A percentile compares a stretch with the other conserved stretches of the same genome.
Evolutionary conservation across 2,888 invertebrate genomes (phyloP).

Genomic region (Hypsopygia costalis): DNA sequence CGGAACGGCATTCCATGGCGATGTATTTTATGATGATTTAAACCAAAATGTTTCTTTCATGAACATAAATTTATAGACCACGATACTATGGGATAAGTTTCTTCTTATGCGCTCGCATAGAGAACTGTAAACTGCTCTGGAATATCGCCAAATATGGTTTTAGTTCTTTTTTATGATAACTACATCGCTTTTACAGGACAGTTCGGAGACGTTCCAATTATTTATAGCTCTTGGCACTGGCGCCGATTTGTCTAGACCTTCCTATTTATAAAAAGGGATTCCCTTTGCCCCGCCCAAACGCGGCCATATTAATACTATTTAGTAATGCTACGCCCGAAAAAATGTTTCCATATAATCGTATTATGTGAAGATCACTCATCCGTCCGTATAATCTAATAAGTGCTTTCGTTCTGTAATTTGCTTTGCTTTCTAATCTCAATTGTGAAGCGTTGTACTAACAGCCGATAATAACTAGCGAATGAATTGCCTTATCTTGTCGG

Average conservation of each 20-base stretch:
- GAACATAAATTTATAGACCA: no score
- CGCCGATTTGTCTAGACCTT: constrained; percentile 61
- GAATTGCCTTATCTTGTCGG: constrained; percentile 38
- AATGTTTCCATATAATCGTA: constrained; percentile 18
- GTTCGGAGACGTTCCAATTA: constrained; percentile 35
- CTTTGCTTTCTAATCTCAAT: constrained; percentile 26
- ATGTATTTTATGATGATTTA: no score
- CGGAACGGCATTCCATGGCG: no score
- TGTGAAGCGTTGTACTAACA: constrained; percentile 24
- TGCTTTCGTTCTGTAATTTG: constrained; percentile 32
- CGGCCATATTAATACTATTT: background rate
- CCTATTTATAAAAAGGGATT: constrained; percentile 40
- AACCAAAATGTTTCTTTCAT: no score
- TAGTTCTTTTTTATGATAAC: constrained; percentile 27
- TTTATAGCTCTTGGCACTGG: constrained; percentile 45
- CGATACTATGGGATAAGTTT: background rate
- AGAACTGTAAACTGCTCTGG: constrained; percentile 13
- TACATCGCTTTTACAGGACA: constrained; percentile 35
- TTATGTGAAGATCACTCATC: constrained; percentile 16
- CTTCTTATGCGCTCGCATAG: background rate
- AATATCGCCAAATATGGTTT: constrained; percentile 36
- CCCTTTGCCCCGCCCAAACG: constrained; percentile 29
- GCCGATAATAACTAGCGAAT: constrained; percentile 27
- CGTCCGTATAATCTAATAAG: constrained; percentile 13
- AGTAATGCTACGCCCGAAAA: constrained; percentile 1